Percentiles rank a stretch among this genome's conserved stretches.
These are phyloP conservation scores for Pseudolycoriella hygida DNA, from an alignment of 2,888 invertebrate genomes.

Conservation along the genomic window DNA sequence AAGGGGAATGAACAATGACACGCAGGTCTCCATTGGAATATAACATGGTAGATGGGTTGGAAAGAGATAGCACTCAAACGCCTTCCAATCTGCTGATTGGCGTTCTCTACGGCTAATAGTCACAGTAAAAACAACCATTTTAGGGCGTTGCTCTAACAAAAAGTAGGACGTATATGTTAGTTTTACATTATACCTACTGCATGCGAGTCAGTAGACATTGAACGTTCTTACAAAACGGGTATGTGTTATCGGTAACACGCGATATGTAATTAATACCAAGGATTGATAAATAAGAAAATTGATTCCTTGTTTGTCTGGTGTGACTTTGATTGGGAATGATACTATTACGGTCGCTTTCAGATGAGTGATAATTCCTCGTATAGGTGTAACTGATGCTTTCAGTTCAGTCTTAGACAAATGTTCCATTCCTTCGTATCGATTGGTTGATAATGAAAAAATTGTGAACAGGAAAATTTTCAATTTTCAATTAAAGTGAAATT, in stretches of 20 bases:
- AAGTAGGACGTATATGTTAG: background rate
- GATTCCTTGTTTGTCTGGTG: background rate
- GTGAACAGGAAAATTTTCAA: too few relatives aligned
- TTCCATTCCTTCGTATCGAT: too few relatives aligned
- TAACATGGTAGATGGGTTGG: background rate
- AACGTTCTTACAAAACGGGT: constrained; percentile 7
- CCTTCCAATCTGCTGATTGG: background rate
- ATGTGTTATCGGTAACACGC: constrained; percentile 1
- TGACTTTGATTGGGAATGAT: background rate
- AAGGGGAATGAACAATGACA: background rate
- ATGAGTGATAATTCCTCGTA: too few relatives aligned
- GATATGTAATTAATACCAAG: constrained; percentile 1
- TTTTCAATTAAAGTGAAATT: too few relatives aligned
- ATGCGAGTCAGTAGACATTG: constrained; percentile 5
- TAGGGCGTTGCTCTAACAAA: background rate
- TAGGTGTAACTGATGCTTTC: too few relatives aligned
- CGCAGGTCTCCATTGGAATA: background rate
- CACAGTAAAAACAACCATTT: constrained; percentile 1
- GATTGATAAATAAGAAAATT: background rate
- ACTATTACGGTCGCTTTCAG: too few relatives aligned
- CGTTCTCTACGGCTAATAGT: constrained; percentile 1
- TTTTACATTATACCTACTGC: background rate
- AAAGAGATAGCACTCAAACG: constrained; percentile 1
- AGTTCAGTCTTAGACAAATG: too few relatives aligned
- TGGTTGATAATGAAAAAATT: too few relatives aligned